Percentiles rank a stretch among this genome's conserved stretches.
Conservation (phyloP, 2,113 vertebrate genomes). For the Muntiacus reevesi region DNA sequence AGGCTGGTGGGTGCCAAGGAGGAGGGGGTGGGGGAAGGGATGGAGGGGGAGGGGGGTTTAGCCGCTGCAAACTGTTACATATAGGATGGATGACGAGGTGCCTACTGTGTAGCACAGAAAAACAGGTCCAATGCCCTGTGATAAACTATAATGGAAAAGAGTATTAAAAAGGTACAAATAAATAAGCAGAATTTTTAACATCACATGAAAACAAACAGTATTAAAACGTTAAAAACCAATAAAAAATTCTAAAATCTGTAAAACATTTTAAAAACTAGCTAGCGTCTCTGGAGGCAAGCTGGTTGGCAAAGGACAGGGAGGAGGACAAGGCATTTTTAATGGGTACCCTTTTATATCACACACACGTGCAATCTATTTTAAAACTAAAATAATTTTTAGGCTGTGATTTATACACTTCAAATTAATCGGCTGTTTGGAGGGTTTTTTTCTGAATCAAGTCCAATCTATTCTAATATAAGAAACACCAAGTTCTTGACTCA, state of each 20-base stretch:
- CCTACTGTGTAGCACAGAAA: neutral
- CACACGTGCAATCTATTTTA: neutral
- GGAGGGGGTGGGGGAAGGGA: neutral
- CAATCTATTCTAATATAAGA: conserved; percentile 1
- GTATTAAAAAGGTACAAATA: neutral
- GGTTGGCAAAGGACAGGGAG: neutral
- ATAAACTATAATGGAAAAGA: neutral
- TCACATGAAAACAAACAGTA: neutral
- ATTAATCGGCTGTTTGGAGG: neutral
- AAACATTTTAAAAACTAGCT: neutral
- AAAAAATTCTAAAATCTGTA: neutral
- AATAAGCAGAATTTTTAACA: neutral
- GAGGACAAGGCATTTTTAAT: neutral
- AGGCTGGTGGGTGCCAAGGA: neutral
- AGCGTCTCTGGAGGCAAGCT: neutral
- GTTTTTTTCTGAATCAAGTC: neutral
- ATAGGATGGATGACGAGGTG: neutral
- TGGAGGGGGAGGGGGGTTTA: no score
- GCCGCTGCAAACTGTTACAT: neutral
- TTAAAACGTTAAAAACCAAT: neutral
- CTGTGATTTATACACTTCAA: neutral
- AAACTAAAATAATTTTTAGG: conserved; percentile 9
- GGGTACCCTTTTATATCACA: neutral
- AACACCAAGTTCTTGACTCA: conserved; percentile 20
- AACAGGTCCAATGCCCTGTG: neutral